Percentiles rank a stretch among this genome's conserved stretches.
Evolutionary conservation across 30 jellyfish, hydroid and myxozoan species (phyloP).

Genomic region (Aurelia aurita complex sp. Pacific): DNA sequence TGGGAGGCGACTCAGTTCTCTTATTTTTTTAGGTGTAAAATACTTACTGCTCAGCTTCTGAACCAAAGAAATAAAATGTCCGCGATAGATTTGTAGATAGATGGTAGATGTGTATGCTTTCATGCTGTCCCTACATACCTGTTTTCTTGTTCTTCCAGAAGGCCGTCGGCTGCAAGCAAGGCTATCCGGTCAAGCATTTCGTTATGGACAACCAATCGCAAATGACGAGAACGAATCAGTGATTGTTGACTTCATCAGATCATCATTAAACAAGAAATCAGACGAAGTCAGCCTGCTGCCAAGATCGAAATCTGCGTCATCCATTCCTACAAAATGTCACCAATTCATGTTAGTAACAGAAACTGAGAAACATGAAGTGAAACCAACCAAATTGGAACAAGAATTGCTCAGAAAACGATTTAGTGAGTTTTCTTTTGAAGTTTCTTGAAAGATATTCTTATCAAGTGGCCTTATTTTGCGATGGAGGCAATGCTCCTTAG

Average conservation of each 20-base stretch:
- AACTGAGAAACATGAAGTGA: slow-evolving; percentile 10
- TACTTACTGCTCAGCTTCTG: no score
- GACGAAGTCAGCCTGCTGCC: slow-evolving; percentile 59
- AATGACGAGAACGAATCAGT: slow-evolving; percentile 54
- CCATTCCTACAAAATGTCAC: slow-evolving; percentile 72
- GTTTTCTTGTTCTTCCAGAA: background rate
- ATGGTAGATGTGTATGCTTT: no score
- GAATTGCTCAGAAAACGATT: slow-evolving; percentile 39
- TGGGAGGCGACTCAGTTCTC: no score
- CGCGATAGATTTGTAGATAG: no score
- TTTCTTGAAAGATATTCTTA: background rate
- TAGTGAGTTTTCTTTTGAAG: slow-evolving; percentile 19
- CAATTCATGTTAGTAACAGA: slow-evolving; percentile 51
- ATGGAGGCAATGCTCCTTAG: no score
- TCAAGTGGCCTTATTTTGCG: background rate
- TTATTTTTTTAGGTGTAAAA: no score
- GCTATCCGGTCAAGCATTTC: slow-evolving; percentile 73
- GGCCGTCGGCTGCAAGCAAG: slow-evolving; percentile 47
- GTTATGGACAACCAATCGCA: slow-evolving; percentile 52
- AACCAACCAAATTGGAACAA: slow-evolving; percentile 33
- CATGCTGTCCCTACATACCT: no score
- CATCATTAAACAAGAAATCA: slow-evolving; percentile 36
- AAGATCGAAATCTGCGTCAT: slow-evolving; percentile 57
- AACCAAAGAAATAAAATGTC: no score
- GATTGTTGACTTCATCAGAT: slow-evolving; percentile 45